Percentiles rank a stretch among this genome's conserved stretches.
Conservation (phyloP, 2,113 vertebrate species). For the Shinisaurus crocodilurus region DNA sequence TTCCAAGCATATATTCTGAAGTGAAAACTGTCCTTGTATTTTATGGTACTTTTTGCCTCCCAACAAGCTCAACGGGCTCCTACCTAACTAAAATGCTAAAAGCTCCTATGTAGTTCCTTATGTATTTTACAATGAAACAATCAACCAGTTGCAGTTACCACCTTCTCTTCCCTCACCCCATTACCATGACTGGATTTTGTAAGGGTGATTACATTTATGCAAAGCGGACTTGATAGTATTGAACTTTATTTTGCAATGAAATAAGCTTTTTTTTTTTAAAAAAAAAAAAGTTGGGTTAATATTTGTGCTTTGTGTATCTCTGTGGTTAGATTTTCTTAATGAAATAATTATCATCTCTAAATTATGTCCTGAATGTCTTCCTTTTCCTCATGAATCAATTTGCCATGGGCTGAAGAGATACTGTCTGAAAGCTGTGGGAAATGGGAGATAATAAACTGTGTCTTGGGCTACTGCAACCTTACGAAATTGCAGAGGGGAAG, state of each 20-base stretch:
- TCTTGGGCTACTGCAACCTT: neutral
- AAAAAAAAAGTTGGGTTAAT: neutral
- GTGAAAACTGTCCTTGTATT: rapidly evolving
- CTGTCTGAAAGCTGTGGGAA: neutral
- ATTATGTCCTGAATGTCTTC: neutral
- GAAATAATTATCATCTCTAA: neutral
- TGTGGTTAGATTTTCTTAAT: neutral
- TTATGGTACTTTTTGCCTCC: neutral
- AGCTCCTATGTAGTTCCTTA: neutral
- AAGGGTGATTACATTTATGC: neutral
- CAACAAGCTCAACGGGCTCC: neutral
- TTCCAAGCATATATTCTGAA: neutral
- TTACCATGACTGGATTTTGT: neutral
- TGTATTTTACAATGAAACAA: neutral
- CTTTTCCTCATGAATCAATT: neutral
- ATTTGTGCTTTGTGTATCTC: neutral
- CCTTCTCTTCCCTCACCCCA: neutral
- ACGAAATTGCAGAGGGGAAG: neutral
- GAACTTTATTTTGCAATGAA: neutral
- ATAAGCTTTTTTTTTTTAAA: neutral
- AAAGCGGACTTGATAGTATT: neutral
- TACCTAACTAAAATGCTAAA: neutral
- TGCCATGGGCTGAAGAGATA: neutral
- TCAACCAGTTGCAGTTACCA: neutral
- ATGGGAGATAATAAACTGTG: too few species aligned